Percentiles rank a stretch among this genome's conserved stretches.
Conservation (phyloP, 2,888 invertebrate genomes). For the Stramonita haemastoma region DNA sequence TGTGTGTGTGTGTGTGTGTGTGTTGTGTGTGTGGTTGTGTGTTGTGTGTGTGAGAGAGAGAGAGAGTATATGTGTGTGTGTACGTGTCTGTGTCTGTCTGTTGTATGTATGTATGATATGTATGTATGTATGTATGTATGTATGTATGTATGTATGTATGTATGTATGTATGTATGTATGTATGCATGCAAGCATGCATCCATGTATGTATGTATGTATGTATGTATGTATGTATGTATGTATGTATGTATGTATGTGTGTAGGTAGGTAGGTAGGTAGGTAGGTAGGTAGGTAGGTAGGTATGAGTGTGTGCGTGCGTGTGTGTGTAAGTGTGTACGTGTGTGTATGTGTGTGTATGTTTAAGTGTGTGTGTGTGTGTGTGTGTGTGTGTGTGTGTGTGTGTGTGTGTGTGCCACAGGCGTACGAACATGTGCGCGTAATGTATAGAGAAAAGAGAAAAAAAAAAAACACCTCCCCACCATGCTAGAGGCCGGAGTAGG, state of each 20-base stretch:
- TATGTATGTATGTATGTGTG: background rate
- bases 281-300: background rate
- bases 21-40: background rate
- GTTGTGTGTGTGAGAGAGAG: no score
- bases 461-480: background rate
- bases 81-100: no score
- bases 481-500: background rate
- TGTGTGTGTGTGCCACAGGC: background rate
- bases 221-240: background rate
- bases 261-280: background rate
- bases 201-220: background rate
- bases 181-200: background rate
- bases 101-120: no score
- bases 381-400: background rate
- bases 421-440: background rate
- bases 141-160: no score
- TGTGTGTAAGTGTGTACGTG: conserved; percentile 8
- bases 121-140: no score
- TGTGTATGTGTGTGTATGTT: background rate
- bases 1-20: background rate
- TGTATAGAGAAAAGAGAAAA: background rate
- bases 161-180: background rate
- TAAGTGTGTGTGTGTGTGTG: background rate
- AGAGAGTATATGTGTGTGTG: no score
- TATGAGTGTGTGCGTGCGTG: conserved; percentile 5